Conservation (phyloP, 2,113 vertebrate genomes). For the Tragulus kanchil region DNA sequence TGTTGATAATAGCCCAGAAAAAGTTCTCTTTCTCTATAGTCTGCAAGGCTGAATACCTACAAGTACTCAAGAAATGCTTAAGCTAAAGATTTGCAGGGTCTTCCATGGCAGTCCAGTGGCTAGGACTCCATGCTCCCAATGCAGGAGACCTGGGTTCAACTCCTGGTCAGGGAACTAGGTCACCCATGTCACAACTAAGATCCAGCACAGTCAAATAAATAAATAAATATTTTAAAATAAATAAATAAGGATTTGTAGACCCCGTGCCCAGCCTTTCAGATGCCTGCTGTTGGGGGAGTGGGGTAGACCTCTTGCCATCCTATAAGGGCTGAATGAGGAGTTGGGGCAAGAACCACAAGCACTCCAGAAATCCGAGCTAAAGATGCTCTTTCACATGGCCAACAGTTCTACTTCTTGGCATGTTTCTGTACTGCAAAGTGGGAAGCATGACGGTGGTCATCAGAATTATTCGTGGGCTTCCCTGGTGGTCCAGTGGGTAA, state of each 20-base stretch:
- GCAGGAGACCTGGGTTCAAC: not conserved
- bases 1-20: not conserved
- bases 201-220: not conserved
- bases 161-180: not conserved
- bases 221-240: not conserved
- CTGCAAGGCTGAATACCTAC: not conserved
- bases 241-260: not conserved
- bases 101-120: not conserved
- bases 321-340: not conserved
- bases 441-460: not conserved
- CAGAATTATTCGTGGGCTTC: too few relatives aligned
- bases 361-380: not conserved
- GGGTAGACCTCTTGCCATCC: not conserved
- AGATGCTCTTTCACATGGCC: not conserved
- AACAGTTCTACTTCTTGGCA: not conserved
- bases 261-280: not conserved
- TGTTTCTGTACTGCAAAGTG: not conserved
- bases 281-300: not conserved
- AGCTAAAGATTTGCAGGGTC: not conserved
- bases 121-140: not conserved
- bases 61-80: not conserved
- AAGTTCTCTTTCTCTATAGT: not conserved
- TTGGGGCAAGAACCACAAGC: not conserved
- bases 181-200: not conserved
- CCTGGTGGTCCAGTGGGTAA: too few relatives aligned